Conservation (phyloP, 2,888 invertebrate species). For the Volucella bombylans region DNA sequence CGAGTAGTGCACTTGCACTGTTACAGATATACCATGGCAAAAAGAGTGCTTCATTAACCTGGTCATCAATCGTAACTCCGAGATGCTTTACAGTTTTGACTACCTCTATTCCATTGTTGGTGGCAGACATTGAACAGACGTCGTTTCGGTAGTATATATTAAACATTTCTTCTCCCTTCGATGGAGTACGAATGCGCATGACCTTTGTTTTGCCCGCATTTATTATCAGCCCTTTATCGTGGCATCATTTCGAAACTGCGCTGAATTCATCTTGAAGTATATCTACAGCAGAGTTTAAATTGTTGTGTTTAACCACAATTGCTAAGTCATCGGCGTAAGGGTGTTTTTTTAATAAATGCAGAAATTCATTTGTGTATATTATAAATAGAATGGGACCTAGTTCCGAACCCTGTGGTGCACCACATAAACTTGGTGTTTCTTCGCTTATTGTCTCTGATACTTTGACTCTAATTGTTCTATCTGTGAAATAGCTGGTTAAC, state of each 20-base stretch:
- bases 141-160: constrained; percentile 12
- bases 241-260: background rate
- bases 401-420: no score
- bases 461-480: no score
- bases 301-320: no score
- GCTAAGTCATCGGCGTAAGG: no score
- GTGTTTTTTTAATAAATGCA: no score
- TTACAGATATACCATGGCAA: background rate
- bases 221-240: background rate
- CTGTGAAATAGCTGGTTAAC: no score
- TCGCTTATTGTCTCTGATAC: no score
- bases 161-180: background rate
- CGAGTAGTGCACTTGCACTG: constrained; percentile 8
- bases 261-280: background rate
- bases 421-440: no score
- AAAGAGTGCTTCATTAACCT: background rate
- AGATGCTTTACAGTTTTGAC: constrained; percentile 8
- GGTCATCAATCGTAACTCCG: constrained; percentile 2
- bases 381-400: no score
- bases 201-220: background rate
- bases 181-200: constrained; percentile 15
- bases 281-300: background rate
- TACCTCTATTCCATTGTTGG: no score
- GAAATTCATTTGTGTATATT: no score
- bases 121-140: background rate